These are phyloP conservation scores for Medauroidea extradentata DNA, from an alignment of 1,140 invertebrate species.

Conservation along the genomic window DNA sequence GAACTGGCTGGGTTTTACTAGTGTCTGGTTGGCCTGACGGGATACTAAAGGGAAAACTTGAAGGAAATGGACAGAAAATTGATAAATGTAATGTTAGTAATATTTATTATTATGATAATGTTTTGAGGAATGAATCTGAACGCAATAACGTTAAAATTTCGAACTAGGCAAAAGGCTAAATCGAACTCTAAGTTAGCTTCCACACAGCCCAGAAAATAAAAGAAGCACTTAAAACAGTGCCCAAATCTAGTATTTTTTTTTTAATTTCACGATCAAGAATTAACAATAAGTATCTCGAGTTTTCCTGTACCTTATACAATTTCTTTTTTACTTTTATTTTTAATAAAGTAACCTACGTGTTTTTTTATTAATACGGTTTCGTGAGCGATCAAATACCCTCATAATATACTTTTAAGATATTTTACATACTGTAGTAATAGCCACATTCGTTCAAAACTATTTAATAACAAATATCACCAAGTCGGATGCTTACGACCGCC, in stretches of 20 bases:
- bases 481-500: neutral
- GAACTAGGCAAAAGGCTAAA: conserved; percentile 21
- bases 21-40: neutral
- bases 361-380: conserved; percentile 16
- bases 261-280: conserved; percentile 20
- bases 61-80: neutral
- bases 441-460: conserved; percentile 14
- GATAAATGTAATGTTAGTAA: neutral
- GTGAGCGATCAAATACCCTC: conserved; percentile 23
- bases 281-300: conserved; percentile 24
- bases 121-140: conserved; percentile 19
- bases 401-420: conserved; percentile 8
- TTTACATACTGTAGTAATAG: conserved; percentile 18
- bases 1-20: neutral
- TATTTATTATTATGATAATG: conserved; percentile 1
- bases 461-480: conserved; percentile 18
- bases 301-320: conserved; percentile 17
- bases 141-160: conserved; percentile 16
- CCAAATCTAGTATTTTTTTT: conserved; percentile 28
- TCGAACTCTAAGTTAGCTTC: conserved; percentile 25
- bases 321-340: conserved; percentile 3
- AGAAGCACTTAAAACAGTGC: conserved; percentile 38
- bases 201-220: conserved; percentile 35
- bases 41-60: neutral
- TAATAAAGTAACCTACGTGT: conserved; percentile 21